A percentile compares a stretch with the other conserved stretches of the same genome.
Evolutionary conservation across 2,113 vertebrate genomes (phyloP).

Genomic region (Rhodinocichla rosea): DNA sequence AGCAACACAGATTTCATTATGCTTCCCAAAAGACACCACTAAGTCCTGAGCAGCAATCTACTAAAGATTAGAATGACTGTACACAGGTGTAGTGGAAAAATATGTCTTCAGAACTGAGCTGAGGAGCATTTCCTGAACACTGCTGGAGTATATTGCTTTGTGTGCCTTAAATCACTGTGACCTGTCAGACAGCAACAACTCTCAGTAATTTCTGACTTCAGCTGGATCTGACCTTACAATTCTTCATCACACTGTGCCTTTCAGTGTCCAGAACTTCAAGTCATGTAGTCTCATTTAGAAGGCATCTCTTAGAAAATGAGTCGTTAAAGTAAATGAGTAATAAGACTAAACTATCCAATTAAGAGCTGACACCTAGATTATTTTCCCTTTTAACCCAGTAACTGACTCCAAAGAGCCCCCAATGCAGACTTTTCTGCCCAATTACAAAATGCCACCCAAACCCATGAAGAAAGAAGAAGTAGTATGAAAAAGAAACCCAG

Average conservation of each 20-base stretch:
- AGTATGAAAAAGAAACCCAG: too few relatives aligned
- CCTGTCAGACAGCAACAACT: background rate
- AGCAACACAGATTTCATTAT: background rate
- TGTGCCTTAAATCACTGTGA: background rate
- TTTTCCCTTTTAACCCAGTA: too few relatives aligned
- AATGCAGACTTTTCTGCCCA: too few relatives aligned
- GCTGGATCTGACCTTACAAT: background rate
- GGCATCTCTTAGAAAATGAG: background rate
- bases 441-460: too few relatives aligned
- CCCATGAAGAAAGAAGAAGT: too few relatives aligned
- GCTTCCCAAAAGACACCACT: background rate
- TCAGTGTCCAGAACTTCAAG: background rate
- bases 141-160: background rate
- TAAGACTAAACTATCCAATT: too few relatives aligned
- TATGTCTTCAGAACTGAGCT: background rate
- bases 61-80: background rate
- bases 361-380: too few relatives aligned
- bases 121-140: background rate
- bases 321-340: background rate
- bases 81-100: background rate
- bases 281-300: background rate
- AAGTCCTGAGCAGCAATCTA: background rate
- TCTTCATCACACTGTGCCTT: background rate
- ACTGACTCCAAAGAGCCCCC: too few relatives aligned
- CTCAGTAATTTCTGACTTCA: background rate